Percentiles rank a stretch among this genome's conserved stretches.
Evolutionary conservation across 2,888 invertebrate species (phyloP).

Genomic region (Bruchidius siliquastri): DNA sequence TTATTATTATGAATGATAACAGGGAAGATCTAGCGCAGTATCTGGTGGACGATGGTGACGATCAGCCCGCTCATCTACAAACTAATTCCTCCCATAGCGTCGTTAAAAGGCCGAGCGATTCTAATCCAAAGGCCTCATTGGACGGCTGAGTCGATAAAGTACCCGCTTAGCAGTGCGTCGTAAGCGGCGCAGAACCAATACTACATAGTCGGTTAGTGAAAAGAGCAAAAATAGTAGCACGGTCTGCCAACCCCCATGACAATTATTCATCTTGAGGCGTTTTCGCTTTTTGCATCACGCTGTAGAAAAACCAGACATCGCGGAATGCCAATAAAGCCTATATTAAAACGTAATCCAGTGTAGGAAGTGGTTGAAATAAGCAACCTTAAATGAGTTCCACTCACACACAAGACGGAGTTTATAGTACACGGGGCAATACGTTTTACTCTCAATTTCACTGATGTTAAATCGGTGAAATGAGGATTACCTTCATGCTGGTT

Average conservation of each 20-base stretch:
- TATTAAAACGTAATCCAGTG: constrained; percentile 30
- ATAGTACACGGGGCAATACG: background rate
- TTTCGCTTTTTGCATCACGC: constrained; percentile 7
- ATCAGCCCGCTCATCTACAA: background rate
- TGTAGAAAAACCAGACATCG: constrained; percentile 15
- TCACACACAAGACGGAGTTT: constrained; percentile 21
- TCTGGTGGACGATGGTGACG: background rate
- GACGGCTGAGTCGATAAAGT: background rate
- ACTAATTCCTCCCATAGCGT: background rate
- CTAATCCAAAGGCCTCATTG: background rate
- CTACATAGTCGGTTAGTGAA: background rate
- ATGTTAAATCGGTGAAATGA: no score
- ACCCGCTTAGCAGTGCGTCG: background rate
- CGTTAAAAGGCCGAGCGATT: background rate
- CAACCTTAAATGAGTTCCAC: constrained; percentile 33
- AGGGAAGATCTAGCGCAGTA: background rate
- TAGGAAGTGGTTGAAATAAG: constrained; percentile 39
- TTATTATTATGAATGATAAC: background rate
- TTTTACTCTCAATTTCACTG: background rate
- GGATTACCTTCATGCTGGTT: no score
- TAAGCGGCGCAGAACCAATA: background rate
- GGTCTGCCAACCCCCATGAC: constrained; percentile 10
- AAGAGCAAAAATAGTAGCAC: background rate
- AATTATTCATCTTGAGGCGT: constrained; percentile 13
- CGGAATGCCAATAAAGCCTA: constrained; percentile 22